Base-by-base conservation (phyloP, 1,140 invertebrate species). In the Drosophila bifasciata region DNA sequence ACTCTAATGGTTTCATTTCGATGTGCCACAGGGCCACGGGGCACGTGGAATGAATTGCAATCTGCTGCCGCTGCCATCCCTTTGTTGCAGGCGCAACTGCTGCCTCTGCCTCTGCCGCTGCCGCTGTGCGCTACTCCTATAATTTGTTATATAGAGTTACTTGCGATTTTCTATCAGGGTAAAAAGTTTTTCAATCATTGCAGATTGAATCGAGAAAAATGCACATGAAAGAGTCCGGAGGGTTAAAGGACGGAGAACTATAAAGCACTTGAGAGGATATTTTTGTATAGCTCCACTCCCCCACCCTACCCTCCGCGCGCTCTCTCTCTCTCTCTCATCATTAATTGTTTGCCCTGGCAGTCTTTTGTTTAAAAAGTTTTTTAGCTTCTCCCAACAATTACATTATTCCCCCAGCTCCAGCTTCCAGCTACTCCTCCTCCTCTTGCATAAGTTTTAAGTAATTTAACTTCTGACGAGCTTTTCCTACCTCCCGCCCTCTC, bases 1-100 rank as follows among this genome's bases (percentile, higher is more conserved):
- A 88, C 78, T 85, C 77, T 81, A 76, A 85, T 85, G 77, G 72
- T 67, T 86, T 81, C 81, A 88, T 88, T 84, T 86, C 32, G 73
- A 73, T 76, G 62, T 50, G 66, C 36, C 67, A 49, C 58, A 40
- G 25, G 19, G 53, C 59, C 70, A 72, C 7, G 23, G 8, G 55
- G n/a, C n/a, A 32, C 23, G 61, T 46, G 16, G 46, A 16, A 44
- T 58, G 64, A 70, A 49, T 70, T 70, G 67, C 67, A 70, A 70
- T 70, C 58, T 56, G 44, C 28, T 25, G 32, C 13, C 52, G 40
- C 41, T 11, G 9, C 32, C 32, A 13, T 11, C 32, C 9, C 1
- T 11, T 36, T 36, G 32, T 36, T 11, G 32, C 9, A 16, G 8
- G 15, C 43, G 48, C 19, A 51, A 41, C 21, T 45, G 17, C 40